Percentiles rank a stretch among this genome's conserved stretches.
Conservation (phyloP, 2,888 invertebrate genomes). For the Oscheius sp. region DNA sequence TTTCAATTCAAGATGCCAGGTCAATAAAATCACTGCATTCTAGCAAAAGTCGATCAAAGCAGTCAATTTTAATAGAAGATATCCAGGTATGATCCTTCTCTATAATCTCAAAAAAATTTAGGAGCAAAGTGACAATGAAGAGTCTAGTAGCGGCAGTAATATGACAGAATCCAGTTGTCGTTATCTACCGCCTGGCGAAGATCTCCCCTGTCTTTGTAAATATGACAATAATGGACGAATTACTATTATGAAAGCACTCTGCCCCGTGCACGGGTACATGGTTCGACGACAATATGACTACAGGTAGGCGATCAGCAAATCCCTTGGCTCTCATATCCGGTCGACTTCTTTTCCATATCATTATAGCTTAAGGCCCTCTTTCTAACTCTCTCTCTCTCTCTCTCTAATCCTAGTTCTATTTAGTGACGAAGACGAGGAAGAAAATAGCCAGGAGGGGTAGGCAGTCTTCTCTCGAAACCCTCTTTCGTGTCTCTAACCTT, state of each 20-base stretch:
- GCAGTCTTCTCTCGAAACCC: no score
- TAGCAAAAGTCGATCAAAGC: slow-evolving; percentile 43
- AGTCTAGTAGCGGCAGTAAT: slow-evolving; percentile 37
- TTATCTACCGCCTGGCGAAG: slow-evolving; percentile 65
- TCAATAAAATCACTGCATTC: slow-evolving; percentile 44
- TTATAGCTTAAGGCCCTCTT: background rate
- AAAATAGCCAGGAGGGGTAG: background rate
- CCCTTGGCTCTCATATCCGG: no score
- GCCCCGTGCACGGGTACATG: slow-evolving; percentile 69
- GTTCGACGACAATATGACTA: slow-evolving; percentile 59
- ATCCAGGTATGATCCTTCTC: slow-evolving; percentile 34
- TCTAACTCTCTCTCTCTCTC: background rate
- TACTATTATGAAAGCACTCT: slow-evolving; percentile 61
- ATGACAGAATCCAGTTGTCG: slow-evolving; percentile 41
- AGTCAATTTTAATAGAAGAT: slow-evolving; percentile 52
- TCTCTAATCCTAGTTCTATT: background rate
- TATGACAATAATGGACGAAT: slow-evolving; percentile 61
- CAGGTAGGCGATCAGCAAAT: slow-evolving; percentile 35
- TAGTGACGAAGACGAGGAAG: slow-evolving; percentile 9
- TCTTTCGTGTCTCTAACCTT: no score
- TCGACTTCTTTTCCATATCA: background rate
- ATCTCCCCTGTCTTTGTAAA: slow-evolving; percentile 67
- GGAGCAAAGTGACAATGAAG: slow-evolving; percentile 54
- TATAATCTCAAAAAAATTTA: slow-evolving; percentile 9
- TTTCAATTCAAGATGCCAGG: slow-evolving; percentile 48